Percentiles rank a stretch among this genome's conserved stretches.
Evolutionary conservation across 2,888 invertebrate genomes (phyloP).

Genomic region (Ophraella communa): DNA sequence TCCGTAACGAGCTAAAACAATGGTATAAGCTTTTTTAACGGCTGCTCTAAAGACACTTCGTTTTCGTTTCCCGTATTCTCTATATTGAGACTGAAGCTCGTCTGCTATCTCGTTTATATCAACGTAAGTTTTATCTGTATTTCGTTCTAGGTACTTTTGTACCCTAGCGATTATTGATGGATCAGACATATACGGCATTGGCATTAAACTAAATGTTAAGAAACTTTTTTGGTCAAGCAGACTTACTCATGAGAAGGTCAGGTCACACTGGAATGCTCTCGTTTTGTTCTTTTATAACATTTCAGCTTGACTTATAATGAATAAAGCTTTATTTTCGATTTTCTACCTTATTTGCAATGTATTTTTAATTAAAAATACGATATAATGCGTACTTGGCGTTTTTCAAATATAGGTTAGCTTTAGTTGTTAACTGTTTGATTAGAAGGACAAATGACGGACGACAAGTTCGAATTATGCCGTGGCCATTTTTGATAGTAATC

Average conservation of each 20-base stretch:
- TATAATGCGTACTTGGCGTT: conserved; percentile 7
- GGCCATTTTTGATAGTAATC: background rate
- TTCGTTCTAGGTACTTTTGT: conserved; percentile 76
- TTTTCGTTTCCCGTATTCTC: conserved; percentile 83
- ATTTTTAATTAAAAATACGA: background rate
- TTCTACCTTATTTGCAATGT: background rate
- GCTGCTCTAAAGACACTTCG: conserved; percentile 77
- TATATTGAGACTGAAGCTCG: conserved; percentile 74
- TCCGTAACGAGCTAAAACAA: conserved; percentile 74
- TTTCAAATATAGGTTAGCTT: conserved; percentile 13
- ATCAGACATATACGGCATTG: conserved; percentile 56
- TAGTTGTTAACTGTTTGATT: background rate
- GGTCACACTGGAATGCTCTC: background rate
- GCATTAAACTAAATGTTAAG: background rate
- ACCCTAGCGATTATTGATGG: conserved; percentile 62
- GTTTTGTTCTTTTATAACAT: background rate
- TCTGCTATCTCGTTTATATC: conserved; percentile 87
- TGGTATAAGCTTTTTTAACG: conserved; percentile 80
- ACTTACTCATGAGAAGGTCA: conserved; percentile 8
- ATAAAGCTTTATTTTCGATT: background rate
- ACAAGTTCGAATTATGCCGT: background rate
- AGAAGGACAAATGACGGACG: background rate
- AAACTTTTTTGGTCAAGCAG: background rate
- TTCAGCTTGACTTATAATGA: background rate
- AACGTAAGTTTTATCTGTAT: conserved; percentile 80